Evolutionary conservation across 2,888 invertebrate genomes (phyloP), one percentile per base, ranked within the genome.

Genomic region (Habroteleia sp.): DNA sequence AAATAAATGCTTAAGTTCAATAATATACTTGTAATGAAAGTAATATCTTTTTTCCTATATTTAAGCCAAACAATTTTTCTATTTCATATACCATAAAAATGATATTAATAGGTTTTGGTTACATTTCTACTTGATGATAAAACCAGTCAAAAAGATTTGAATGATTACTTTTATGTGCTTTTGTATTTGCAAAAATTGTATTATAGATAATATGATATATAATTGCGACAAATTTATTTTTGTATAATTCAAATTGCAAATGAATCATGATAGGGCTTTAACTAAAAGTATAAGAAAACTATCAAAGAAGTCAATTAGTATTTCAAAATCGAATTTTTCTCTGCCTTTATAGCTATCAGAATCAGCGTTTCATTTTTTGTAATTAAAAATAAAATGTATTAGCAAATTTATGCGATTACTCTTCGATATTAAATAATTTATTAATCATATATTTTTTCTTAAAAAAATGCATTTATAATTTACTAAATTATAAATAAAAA

Each of bases 211-310:
- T 14, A 5, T 39, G n/a, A n/a, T 20, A 17, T 39, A 10, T 20
- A 20, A 39, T 39, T 20, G 10, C 10, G 17, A 39, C 5, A 16
- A 20, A 3, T 44, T 44, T 44, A 17, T 27, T 44, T 44, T 17
- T 44, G 46, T 31, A 46, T 10, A 31, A 46, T 16, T 27, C 16
- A n/a, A 31, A 5, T 41, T 17, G 7, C 37, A 17, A 42, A 58
- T 58, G 56, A 58, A 58, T 58, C 56, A 58, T 58, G 42, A 44
- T 58, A 37, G 56, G 56, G 42, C 17, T n/a, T 7, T n/a, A 7
- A 7, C 27, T 14, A 56, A 41, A 56, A 33, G 37, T 48, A 23
- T 7, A 41, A 23, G 7, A 41, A 41, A 41, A 2, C 6, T 6
- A 5, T 14, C 16, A 6, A 25, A 20, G 13, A 27, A 11, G 25